Conservation (phyloP, 1,140 invertebrate species). For the Oedothorax gibbosus region DNA sequence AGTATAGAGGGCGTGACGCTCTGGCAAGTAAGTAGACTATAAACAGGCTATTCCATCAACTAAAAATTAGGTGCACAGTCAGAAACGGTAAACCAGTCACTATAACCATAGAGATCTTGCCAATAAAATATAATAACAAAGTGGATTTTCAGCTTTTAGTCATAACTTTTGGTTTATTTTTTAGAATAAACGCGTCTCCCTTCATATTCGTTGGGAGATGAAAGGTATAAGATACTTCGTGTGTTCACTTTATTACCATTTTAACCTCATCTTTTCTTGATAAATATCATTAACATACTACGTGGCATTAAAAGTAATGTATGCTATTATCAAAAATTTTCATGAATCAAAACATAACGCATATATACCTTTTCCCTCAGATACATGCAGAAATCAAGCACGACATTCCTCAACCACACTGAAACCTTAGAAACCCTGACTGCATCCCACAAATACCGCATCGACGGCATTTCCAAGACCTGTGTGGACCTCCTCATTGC, state of each 20-base stretch:
- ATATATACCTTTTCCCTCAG: not conserved
- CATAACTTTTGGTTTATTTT: too few species aligned
- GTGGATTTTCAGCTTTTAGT: too few species aligned
- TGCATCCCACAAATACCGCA: not conserved
- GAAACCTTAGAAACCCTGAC: conserved; percentile 25
- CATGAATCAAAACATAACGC: too few species aligned
- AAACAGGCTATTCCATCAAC: not conserved
- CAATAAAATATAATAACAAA: too few species aligned
- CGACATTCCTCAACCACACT: not conserved
- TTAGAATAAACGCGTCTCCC: not conserved
- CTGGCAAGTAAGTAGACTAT: not conserved
- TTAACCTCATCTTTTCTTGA: not conserved
- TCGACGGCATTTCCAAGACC: not conserved
- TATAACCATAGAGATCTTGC: too few species aligned
- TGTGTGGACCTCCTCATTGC: conserved; percentile 16
- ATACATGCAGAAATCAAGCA: not conserved
- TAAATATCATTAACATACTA: not conserved
- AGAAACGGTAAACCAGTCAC: too few species aligned
- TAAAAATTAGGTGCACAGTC: not conserved
- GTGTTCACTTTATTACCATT: not conserved
- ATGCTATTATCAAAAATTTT: too few species aligned
- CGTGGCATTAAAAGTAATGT: too few species aligned
- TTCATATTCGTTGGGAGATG: not conserved
- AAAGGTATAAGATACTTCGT: not conserved
- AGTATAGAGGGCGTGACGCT: not conserved